A percentile compares a stretch with the other conserved stretches of the same genome.
phyloP scores from a whole-genome alignment of 2,113 vertebrate genomes.

The Etheostoma cragini region DNA sequence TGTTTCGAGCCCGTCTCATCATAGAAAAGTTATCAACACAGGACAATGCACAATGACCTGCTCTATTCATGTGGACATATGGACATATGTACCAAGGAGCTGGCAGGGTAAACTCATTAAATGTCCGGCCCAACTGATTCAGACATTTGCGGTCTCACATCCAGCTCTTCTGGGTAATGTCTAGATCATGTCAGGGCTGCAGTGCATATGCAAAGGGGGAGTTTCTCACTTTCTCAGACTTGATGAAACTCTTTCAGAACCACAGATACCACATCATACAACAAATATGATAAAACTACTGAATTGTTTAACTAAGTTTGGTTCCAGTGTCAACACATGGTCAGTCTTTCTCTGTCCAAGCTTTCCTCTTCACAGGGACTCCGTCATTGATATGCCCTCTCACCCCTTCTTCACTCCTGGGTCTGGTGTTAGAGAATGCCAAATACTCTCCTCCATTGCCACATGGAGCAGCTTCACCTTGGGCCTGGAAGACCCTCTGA shows the following conservation, averaged over 20 bases:
- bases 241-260: neutral
- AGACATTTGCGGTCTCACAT: no score
- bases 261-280: neutral
- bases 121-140: no score
- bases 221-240: neutral
- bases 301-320: neutral
- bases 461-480: slow-evolving; percentile 12
- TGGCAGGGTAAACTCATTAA: no score
- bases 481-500: slow-evolving; percentile 62
- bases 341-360: slow-evolving; percentile 71
- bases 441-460: slow-evolving; percentile 6
- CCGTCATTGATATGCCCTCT: slow-evolving; percentile 50
- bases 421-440: slow-evolving; percentile 43
- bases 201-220: neutral
- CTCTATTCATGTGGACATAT: no score
- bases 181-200: no score
- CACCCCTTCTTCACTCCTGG: slow-evolving; percentile 77
- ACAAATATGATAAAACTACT: no score
- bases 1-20: no score
- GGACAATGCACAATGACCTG: no score
- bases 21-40: no score
- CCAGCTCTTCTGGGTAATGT: no score
- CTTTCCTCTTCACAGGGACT: slow-evolving; percentile 83
- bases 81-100: no score
- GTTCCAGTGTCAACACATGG: neutral